These are phyloP conservation scores for Pipra filicauda DNA, from an alignment of 2,113 vertebrate genomes.

Conservation along the genomic window DNA sequence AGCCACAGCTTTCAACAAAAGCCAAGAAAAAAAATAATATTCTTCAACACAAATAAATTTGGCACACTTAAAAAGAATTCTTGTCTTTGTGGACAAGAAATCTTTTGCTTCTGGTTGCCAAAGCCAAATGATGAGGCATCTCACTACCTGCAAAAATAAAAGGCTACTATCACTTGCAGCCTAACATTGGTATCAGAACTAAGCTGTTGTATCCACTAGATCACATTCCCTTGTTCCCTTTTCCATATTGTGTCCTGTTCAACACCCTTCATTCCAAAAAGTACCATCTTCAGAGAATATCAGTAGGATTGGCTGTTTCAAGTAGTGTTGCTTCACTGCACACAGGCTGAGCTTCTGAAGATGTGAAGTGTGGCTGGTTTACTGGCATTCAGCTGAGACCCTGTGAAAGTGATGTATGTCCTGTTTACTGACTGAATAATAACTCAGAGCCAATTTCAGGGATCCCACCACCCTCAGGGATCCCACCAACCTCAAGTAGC, in stretches of 20 bases:
- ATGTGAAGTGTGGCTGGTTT: neutral
- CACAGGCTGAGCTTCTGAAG: neutral
- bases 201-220: neutral
- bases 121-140: neutral
- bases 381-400: neutral
- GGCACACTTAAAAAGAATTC: neutral
- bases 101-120: neutral
- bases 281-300: neutral
- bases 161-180: neutral
- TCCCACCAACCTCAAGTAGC: neutral
- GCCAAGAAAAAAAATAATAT: neutral
- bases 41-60: neutral
- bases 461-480: neutral
- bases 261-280: neutral
- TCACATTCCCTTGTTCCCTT: neutral
- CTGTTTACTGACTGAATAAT: neutral
- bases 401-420: neutral
- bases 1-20: neutral
- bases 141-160: neutral
- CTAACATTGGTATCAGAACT: neutral
- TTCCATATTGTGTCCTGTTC: neutral
- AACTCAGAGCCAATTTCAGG: neutral
- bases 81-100: neutral
- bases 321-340: neutral
- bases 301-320: neutral